Conservation (phyloP, 2,113 vertebrate genomes). For the Pogonocichla stellata region DNA sequence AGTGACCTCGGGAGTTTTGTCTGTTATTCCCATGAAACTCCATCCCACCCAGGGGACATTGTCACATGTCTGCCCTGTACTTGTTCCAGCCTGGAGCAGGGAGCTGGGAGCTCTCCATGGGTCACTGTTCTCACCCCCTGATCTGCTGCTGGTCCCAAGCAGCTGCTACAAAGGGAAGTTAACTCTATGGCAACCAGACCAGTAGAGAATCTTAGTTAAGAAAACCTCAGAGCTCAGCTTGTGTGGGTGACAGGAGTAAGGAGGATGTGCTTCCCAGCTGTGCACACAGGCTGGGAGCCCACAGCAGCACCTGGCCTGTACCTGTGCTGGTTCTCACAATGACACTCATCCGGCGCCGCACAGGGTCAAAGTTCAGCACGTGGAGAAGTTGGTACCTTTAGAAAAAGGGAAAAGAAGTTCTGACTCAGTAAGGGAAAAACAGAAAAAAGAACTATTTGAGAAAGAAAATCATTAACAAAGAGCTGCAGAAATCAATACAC, state of each 20-base stretch:
- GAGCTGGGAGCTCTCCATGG: not conserved
- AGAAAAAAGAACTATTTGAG: not conserved
- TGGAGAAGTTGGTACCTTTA: constrained; percentile 92
- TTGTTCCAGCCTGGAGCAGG: not conserved
- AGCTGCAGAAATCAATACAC: constrained; percentile 7
- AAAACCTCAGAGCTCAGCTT: not conserved
- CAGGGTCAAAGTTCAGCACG: constrained; percentile 91
- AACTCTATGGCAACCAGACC: not conserved
- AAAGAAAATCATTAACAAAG: not conserved
- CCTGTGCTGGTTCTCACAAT: constrained; percentile 85
- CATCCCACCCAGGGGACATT: not conserved
- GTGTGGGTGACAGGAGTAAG: not conserved
- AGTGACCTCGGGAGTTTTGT: not conserved
- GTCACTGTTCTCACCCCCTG: not conserved
- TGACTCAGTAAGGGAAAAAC: not conserved
- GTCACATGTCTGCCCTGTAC: not conserved
- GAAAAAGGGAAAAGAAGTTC: not conserved
- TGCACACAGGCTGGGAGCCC: not conserved
- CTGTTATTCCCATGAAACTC: not conserved
- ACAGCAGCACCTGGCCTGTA: constrained; percentile 8
- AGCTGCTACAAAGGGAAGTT: not conserved
- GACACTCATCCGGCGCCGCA: constrained; percentile 96
- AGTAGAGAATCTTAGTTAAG: not conserved
- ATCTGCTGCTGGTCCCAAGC: not conserved
- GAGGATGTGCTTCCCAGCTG: not conserved